Evolutionary conservation across 2,797 vertebrate species (phyloP).

Genomic region (Galagoides demidoff): DNA sequence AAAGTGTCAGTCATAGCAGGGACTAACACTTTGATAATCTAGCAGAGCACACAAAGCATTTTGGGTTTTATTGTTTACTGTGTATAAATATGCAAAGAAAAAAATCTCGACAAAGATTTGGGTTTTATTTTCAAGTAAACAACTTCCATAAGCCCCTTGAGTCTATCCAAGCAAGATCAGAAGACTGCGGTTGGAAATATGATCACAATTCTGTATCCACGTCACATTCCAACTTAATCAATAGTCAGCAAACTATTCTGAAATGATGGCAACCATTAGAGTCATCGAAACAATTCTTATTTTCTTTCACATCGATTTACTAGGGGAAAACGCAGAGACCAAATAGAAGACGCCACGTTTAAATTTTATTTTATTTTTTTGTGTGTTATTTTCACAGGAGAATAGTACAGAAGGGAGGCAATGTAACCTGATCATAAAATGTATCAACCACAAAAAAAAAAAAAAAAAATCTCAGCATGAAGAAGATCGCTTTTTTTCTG

Average conservation of each 20-base stretch:
- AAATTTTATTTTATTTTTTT: neutral
- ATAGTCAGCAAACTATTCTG: neutral
- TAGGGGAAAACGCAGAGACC: neutral
- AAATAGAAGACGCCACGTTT: neutral
- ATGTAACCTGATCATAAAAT: slow-evolving; percentile 12
- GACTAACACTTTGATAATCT: neutral
- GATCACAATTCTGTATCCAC: neutral
- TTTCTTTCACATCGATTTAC: slow-evolving; percentile 35
- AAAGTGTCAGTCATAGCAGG: neutral
- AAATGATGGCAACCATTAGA: slow-evolving; percentile 21
- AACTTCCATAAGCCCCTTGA: neutral
- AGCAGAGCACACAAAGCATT: neutral
- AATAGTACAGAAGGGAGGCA: slow-evolving; percentile 10
- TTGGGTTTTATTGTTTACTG: neutral
- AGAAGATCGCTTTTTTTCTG: slow-evolving; percentile 39
- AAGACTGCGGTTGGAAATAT: slow-evolving; percentile 40
- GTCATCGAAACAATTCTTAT: slow-evolving; percentile 32
- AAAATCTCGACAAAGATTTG: neutral
- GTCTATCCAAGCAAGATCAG: slow-evolving; percentile 13
- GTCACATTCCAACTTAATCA: slow-evolving; percentile 23
- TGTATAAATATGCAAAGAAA: slow-evolving; percentile 8
- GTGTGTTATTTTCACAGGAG: slow-evolving; percentile 41
- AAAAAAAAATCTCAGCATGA: neutral
- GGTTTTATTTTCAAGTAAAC: slow-evolving; percentile 42
- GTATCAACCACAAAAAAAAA: neutral